Conservation (phyloP, 2,797 vertebrate genomes). For the Tokudaia tokunoshimensis region DNA sequence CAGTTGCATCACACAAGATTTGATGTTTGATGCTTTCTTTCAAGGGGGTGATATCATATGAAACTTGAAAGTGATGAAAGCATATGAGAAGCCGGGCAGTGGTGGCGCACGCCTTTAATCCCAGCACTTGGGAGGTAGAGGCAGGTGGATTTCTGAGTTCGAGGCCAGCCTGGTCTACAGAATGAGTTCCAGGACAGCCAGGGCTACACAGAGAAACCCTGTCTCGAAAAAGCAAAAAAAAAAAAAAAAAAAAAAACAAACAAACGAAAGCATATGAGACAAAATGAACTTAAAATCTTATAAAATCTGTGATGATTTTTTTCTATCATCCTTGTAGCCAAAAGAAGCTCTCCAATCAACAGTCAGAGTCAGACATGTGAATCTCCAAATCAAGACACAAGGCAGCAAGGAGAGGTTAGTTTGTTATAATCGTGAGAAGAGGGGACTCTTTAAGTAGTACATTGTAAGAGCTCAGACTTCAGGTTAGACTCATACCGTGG, state of each 20-base stretch:
- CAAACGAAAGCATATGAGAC: not conserved
- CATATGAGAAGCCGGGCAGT: too few relatives aligned
- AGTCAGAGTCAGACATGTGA: conserved; percentile 93
- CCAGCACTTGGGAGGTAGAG: too few relatives aligned
- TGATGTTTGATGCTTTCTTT: conserved; percentile 51
- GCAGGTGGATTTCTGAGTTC: too few relatives aligned
- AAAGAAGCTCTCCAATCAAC: conserved; percentile 96
- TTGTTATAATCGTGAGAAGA: not conserved
- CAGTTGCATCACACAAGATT: not conserved
- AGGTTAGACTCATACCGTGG: not conserved
- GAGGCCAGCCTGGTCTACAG: too few relatives aligned
- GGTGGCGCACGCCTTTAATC: too few relatives aligned
- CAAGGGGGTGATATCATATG: not conserved
- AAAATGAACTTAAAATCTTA: conserved; percentile 35
- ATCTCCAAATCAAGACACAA: conserved; percentile 92
- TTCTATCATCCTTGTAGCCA: conserved; percentile 89
- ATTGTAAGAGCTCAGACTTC: not conserved
- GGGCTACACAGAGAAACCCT: too few relatives aligned
- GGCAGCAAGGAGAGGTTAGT: conserved; percentile 84
- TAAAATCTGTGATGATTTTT: conserved; percentile 12
- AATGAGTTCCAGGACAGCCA: too few relatives aligned
- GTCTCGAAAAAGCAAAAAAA: too few relatives aligned
- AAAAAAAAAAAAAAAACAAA: too few relatives aligned
- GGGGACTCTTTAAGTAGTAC: not conserved
- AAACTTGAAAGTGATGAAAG: conserved; percentile 55